Evolutionary conservation across 2,888 invertebrate genomes (phyloP).

Genomic region (Sabatieria punctata): DNA sequence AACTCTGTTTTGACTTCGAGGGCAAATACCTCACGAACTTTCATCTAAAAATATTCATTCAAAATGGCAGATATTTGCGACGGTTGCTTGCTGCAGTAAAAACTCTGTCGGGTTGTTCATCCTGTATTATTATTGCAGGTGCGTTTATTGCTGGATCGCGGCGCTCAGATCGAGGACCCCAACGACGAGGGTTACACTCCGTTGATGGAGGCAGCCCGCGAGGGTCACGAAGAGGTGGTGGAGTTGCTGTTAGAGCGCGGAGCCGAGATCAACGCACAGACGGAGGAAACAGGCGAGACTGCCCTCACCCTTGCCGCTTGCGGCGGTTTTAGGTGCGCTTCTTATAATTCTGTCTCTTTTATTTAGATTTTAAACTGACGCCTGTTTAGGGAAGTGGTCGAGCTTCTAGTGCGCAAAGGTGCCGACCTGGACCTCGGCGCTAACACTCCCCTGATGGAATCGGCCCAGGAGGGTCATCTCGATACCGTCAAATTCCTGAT

Average conservation of each 20-base stretch:
- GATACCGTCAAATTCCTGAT: constrained; percentile 53
- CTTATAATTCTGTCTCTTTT: neutral
- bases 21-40: too few relatives aligned
- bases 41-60: too few relatives aligned
- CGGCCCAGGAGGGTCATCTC: constrained; percentile 88
- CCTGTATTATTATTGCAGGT: constrained; percentile 17
- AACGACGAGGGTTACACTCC: constrained; percentile 99
- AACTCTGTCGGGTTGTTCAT: too few relatives aligned
- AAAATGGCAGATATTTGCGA: too few relatives aligned
- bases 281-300: constrained; percentile 95
- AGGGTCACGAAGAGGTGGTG: constrained; percentile 97
- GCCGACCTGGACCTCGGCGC: constrained; percentile 85
- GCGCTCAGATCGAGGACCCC: constrained; percentile 74
- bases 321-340: constrained; percentile 50
- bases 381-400: constrained; percentile 54
- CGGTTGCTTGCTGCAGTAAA: too few relatives aligned
- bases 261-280: constrained; percentile 92
- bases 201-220: constrained; percentile 93
- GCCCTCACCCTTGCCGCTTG: constrained; percentile 82
- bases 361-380: neutral
- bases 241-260: constrained; percentile 54
- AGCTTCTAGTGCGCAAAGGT: constrained; percentile 81
- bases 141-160: constrained; percentile 78
- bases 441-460: constrained; percentile 94
- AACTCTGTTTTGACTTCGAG: too few relatives aligned